Evolutionary conservation across 2,113 vertebrate genomes (phyloP), one percentile per base, ranked within the genome.

Genomic region (Amphiprion percula): DNA sequence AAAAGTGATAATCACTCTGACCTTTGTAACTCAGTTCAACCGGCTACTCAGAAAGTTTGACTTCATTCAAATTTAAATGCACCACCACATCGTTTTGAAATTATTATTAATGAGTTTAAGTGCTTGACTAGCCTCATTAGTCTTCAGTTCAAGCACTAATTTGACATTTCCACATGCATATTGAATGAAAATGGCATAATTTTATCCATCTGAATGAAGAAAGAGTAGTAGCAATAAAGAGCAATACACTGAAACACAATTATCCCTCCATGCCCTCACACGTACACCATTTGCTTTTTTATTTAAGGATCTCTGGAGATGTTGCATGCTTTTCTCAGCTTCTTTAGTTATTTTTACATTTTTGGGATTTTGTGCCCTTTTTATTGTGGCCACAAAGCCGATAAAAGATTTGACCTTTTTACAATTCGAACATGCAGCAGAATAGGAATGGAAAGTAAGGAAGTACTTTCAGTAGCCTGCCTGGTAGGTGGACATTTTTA

Each of bases 51-150:
- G 14, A 53, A 62, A 54, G 41, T 56, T 58, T 61, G 28, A 47
- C 24, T 63, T 14, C 17, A 28, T 74, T 56, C 4, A 4, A 21
- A 58, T 90, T 81, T 33, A 55, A 68, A 75, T 81, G 67, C 60
- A 70, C 3, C 69, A 50, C 39, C 68, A 68, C 6, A 7, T 49
- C 1, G 7, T 15, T 37, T 17, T 53, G 30, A 61, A 65, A 65
- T 80, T 63, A 77, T 80, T 69, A 86, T 78, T 72, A 86, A 88
- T 74, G 78, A 85, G 68, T 61, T 15, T 71, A 71, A 84, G 69
- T 79, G 59, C 65, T 70, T 39, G 55, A 62, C 59, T 47, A 24
- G 30, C 47, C 60, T 78, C 75, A 82, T 84, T 86, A 68, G 58
- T 52, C 79, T 52, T 68, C 50, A 65, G 54, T 58, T 69, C 71